Evolutionary conservation across 2,888 invertebrate species (phyloP), one percentile per base, ranked within the genome.

Genomic region (Prenolepis imparis): DNA sequence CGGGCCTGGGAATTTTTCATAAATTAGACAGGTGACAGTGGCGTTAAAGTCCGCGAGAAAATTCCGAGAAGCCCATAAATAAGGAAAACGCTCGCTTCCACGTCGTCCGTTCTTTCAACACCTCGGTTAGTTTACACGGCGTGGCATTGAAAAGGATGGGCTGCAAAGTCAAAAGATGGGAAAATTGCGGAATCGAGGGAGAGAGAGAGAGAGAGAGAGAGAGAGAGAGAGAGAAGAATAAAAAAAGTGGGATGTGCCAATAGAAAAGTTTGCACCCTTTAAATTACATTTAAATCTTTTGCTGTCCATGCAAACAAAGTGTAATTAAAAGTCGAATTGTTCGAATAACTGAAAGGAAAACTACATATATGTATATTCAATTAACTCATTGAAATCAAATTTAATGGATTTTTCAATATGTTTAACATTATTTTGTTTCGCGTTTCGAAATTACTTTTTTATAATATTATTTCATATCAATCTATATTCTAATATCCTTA

Each of bases 21-120:
- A 90, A 89, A 89, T 89, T 89, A 89, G 90, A 90, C 89, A 89
- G 90, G 89, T 88, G 89, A 89, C 84, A 90, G 83, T 74, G 89
- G 83, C 83, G 86, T 84, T 87, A 89, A 89, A 89, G 90, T 87
- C 84, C 82, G 80, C 84, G 82, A 28, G 84, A 88, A 77, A 89
- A 89, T 90, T 87, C 89, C 77, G 87, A 87, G 89, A 87, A 89
- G 82, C 85, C 85, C 89, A 90, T 90, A 90, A 90, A 90, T 90
- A 90, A 81, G 85, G 83, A 87, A 73, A 89, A 84, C 83, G 75
- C 85, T 85, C 84, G 87, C 86, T 57, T 64, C 74, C 64, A 59
- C 80, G 83, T 66, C 84, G 77, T 74, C 73, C 84, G 84, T 87
- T 83, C 90, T 88, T 87, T 86, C 89, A 80, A 70, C 84, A 67